Conservation (phyloP, 35 echinoderm and acorn worm species). For the Nesometra sesokonis region DNA sequence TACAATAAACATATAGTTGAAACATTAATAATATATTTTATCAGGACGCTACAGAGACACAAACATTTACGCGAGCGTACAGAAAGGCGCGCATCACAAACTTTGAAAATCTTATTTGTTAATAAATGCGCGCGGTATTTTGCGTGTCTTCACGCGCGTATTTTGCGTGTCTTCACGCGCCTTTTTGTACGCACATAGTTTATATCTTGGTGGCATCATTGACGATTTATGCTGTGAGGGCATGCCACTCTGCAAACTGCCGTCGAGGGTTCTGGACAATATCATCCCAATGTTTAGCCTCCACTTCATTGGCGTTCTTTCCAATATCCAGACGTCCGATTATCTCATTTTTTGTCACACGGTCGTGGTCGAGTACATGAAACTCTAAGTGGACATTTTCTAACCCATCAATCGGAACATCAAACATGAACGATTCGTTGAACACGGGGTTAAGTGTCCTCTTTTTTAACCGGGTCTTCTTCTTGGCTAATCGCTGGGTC, state of each 20-base stretch:
- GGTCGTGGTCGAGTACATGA: constrained; percentile 91
- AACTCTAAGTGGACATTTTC: constrained; percentile 85
- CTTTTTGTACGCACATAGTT: too few species aligned
- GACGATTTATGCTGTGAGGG: constrained; percentile 36
- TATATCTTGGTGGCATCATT: background rate
- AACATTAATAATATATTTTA: too few species aligned
- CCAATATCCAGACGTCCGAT: constrained; percentile 86
- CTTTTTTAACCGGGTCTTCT: constrained; percentile 94
- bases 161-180: too few species aligned
- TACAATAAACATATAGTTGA: background rate
- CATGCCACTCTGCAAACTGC: constrained; percentile 97
- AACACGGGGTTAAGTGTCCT: constrained; percentile 91
- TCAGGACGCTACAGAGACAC: too few species aligned
- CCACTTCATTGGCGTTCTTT: constrained; percentile 19
- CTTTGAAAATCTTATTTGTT: too few species aligned
- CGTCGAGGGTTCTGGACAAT: constrained; percentile 86
- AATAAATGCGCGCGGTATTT: too few species aligned
- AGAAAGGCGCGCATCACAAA: too few species aligned
- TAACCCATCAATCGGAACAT: constrained; percentile 82
- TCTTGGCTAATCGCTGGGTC: constrained; percentile 77
- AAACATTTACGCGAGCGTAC: too few species aligned
- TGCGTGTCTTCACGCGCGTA: too few species aligned
- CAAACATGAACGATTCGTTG: constrained; percentile 98
- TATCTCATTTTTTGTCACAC: constrained; percentile 96
- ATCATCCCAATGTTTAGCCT: constrained; percentile 80